Conservation (phyloP, 2,113 vertebrate genomes). For the Lagopus muta region DNA sequence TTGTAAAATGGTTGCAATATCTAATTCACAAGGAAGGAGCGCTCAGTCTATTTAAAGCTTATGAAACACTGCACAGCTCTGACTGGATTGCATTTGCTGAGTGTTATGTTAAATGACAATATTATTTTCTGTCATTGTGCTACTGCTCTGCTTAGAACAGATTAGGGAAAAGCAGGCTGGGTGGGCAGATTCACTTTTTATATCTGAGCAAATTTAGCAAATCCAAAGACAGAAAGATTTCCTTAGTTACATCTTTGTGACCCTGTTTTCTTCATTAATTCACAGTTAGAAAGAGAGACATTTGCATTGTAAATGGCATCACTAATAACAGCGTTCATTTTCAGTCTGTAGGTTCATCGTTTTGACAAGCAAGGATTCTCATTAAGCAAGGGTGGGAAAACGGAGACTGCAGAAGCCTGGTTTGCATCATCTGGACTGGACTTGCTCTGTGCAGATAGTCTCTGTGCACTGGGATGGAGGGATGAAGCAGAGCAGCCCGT, state of each 20-base stretch:
- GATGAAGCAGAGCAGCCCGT: accelerated
- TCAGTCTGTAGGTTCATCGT: background rate
- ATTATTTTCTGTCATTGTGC: background rate
- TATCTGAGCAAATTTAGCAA: background rate
- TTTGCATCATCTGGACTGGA: background rate
- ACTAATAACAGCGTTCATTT: background rate
- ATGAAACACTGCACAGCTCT: background rate
- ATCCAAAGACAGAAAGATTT: background rate
- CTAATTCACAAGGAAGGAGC: background rate
- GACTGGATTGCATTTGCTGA: background rate
- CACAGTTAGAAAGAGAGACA: background rate
- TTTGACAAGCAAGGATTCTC: background rate
- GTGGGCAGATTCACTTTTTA: background rate
- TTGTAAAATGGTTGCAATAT: background rate
- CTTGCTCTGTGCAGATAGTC: background rate
- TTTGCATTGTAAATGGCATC: background rate
- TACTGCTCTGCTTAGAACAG: background rate
- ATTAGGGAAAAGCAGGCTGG: background rate
- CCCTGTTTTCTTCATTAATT: background rate
- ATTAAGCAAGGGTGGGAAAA: background rate
- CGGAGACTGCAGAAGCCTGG: background rate
- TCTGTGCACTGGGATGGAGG: background rate
- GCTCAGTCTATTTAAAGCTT: background rate
- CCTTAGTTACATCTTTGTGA: background rate
- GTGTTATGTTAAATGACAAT: background rate